Evolutionary conservation across 1,140 invertebrate species (phyloP).

Genomic region (Heliconius nattereri): DNA sequence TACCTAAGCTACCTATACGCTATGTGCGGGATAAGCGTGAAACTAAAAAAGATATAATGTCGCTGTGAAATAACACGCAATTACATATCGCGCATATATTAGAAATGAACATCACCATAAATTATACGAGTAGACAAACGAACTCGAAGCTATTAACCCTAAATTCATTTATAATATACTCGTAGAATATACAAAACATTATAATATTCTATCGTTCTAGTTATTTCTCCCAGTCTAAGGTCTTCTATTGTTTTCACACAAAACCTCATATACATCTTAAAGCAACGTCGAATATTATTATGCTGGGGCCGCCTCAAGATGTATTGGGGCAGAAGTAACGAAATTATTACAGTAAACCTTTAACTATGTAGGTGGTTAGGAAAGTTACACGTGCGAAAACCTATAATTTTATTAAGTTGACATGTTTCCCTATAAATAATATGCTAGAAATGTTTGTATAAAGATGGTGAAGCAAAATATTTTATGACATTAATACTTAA

Average conservation of each 20-base stretch:
- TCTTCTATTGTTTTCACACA: constrained; percentile 1
- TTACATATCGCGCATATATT: too few species aligned
- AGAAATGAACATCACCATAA: too few species aligned
- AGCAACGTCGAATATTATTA: constrained; percentile 20
- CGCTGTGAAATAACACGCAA: too few species aligned
- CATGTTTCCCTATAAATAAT: background rate
- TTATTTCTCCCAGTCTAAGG: background rate
- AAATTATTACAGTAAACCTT: constrained; percentile 26
- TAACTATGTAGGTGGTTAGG: constrained; percentile 22
- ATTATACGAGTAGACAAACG: too few species aligned
- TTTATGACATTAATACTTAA: too few species aligned
- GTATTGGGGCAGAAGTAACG: constrained; percentile 23
- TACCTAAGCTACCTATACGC: too few species aligned
- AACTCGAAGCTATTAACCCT: too few species aligned
- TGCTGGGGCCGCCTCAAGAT: constrained; percentile 13
- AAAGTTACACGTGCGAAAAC: constrained; percentile 22
- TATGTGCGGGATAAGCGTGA: too few species aligned
- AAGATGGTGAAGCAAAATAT: too few species aligned
- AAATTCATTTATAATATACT: too few species aligned
- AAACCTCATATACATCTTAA: constrained; percentile 9
- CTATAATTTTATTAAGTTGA: constrained; percentile 10
- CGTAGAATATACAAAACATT: too few species aligned
- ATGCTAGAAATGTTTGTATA: background rate
- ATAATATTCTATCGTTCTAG: background rate
- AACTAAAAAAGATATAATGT: too few species aligned